Conservation (phyloP, 2,797 vertebrate genomes). For the Bufotes viridis region DNA sequence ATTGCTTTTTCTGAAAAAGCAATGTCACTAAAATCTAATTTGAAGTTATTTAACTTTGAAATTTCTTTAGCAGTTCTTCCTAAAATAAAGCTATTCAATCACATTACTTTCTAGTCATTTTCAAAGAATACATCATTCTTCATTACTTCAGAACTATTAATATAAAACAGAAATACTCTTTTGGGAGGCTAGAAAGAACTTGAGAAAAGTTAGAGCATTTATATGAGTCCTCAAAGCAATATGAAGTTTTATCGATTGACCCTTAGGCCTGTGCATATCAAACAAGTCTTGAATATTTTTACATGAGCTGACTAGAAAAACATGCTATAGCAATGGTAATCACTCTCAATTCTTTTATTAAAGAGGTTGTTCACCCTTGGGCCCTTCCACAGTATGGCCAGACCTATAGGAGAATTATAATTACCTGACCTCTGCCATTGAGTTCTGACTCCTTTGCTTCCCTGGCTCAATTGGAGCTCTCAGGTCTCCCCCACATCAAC, state of each 20-base stretch:
- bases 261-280: background rate
- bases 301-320: background rate
- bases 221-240: conserved; percentile 36
- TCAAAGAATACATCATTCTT: conserved; percentile 44
- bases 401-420: too few species aligned
- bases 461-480: too few species aligned
- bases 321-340: background rate
- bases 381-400: too few species aligned
- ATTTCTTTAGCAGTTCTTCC: conserved; percentile 35
- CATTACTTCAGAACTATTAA: conserved; percentile 40
- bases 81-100: conserved; percentile 31
- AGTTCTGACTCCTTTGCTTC: too few species aligned
- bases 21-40: conserved; percentile 31
- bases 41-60: conserved; percentile 47
- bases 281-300: background rate
- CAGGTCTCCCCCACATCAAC: too few species aligned
- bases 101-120: conserved; percentile 40
- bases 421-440: too few species aligned
- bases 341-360: too few species aligned
- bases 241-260: conserved; percentile 40
- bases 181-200: conserved; percentile 16
- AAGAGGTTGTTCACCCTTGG: too few species aligned
- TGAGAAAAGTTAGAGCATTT: conserved; percentile 34
- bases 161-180: conserved; percentile 32
- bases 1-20: background rate